Percentiles rank a stretch among this genome's conserved stretches.
These are phyloP conservation scores for Sarcophaga subvicina DNA, from an alignment of 2,888 invertebrate genomes.

Conservation along the genomic window DNA sequence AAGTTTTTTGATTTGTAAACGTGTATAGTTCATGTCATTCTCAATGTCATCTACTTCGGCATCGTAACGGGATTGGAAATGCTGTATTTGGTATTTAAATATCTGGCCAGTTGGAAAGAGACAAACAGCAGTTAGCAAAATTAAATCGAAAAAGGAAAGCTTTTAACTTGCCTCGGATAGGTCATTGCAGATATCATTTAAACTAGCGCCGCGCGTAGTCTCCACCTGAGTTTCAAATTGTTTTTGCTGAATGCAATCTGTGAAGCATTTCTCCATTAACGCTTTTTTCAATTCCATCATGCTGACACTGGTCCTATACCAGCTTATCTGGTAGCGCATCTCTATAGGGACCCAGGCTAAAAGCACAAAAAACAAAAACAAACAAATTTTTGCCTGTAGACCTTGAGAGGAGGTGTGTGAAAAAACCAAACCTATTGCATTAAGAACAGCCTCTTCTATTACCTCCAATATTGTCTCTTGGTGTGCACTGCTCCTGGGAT, in stretches of 20 bases:
- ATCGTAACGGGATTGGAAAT: constrained; percentile 46
- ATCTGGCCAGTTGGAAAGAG: constrained; percentile 4
- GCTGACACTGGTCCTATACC: constrained; percentile 10
- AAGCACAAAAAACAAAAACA: background rate
- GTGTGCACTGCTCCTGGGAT: background rate
- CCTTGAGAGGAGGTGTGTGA: background rate
- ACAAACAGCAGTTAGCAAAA: background rate
- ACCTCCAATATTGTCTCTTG: background rate
- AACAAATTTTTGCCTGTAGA: no score
- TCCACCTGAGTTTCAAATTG: constrained; percentile 2
- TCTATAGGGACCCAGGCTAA: constrained; percentile 45
- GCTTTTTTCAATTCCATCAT: background rate
- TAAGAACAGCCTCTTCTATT: background rate
- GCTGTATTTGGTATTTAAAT: constrained; percentile 38
- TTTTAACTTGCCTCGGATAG: background rate
- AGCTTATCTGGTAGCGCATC: constrained; percentile 45
- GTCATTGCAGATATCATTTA: constrained; percentile 43
- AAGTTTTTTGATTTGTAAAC: constrained; percentile 34
- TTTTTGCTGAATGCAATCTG: background rate
- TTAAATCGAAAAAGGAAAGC: background rate
- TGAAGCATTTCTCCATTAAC: background rate
- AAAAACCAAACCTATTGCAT: constrained; percentile 8
- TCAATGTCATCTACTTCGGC: constrained; percentile 36
- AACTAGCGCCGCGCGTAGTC: constrained; percentile 22
- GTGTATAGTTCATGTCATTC: constrained; percentile 47